phyloP scores from a whole-genome alignment of 2,888 invertebrate genomes.

The Cephus spinipes region DNA sequence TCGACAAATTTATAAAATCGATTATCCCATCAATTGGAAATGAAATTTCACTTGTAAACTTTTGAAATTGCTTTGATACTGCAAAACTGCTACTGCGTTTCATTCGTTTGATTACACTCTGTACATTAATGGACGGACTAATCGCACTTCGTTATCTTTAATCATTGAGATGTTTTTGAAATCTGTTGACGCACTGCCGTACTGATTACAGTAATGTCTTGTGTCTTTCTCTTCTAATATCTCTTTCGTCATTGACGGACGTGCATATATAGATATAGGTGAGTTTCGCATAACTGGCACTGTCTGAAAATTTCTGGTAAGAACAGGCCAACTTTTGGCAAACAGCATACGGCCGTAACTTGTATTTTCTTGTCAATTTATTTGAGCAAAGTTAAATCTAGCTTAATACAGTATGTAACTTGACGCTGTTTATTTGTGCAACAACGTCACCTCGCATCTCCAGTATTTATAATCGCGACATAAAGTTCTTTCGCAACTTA shows the following conservation, averaged over 20 bases:
- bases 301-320: background rate
- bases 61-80: too few relatives aligned
- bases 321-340: background rate
- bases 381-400: background rate
- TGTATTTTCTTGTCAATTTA: background rate
- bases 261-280: too few relatives aligned
- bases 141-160: too few relatives aligned
- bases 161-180: too few relatives aligned
- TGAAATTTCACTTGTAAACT: too few relatives aligned
- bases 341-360: background rate
- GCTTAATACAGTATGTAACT: background rate
- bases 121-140: too few relatives aligned
- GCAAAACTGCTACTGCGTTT: too few relatives aligned
- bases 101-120: too few relatives aligned
- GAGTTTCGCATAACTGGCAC: background rate
- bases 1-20: too few relatives aligned
- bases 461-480: background rate
- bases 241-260: background rate
- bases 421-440: background rate
- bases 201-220: background rate
- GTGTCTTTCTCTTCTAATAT: background rate
- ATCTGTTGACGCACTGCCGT: too few relatives aligned
- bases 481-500: background rate
- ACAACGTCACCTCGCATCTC: background rate
- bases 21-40: too few relatives aligned